phyloP scores from a whole-genome alignment of 2,113 vertebrate genomes.

The Choloepus hoffmanni region DNA sequence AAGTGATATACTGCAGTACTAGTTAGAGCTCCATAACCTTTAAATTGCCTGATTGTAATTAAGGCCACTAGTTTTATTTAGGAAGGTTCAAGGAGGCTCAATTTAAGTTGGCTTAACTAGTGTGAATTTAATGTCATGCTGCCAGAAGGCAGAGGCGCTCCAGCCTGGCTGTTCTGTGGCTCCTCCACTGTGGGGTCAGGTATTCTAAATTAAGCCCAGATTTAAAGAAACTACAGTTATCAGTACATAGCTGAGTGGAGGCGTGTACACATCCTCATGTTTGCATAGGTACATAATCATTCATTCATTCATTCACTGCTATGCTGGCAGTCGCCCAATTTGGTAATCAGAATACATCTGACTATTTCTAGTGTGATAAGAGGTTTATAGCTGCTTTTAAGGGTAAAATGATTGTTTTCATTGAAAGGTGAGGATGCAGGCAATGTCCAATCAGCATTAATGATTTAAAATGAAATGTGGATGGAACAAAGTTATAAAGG shows the following conservation, averaged over 20 bases:
- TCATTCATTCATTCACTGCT: not conserved
- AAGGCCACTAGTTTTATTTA: conserved; percentile 85
- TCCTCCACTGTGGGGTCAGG: conserved; percentile 63
- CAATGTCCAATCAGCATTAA: not conserved
- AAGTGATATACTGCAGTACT: conserved; percentile 81
- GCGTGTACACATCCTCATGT: not conserved
- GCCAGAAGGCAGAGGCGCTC: conserved; percentile 74
- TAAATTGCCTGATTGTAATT: conserved; percentile 82
- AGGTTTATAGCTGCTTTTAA: not conserved
- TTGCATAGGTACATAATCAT: not conserved
- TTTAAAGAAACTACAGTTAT: conserved; percentile 67
- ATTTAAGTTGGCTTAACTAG: conserved; percentile 84
- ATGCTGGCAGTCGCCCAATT: not conserved
- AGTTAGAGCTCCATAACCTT: conserved; percentile 84
- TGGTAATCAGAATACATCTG: not conserved
- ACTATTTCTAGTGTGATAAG: not conserved
- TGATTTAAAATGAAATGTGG: conserved; percentile 5
- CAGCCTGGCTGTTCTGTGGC: conserved; percentile 64
- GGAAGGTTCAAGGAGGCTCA: conserved; percentile 83
- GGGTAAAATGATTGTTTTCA: not conserved
- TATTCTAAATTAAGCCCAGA: conserved; percentile 75
- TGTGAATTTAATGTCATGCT: conserved; percentile 83
- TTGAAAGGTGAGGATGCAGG: not conserved
- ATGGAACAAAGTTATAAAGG: not conserved
- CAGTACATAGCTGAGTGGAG: not conserved